Base-by-base conservation (phyloP, 2,888 invertebrate genomes). In the Chromoteleia sp. region DNA sequence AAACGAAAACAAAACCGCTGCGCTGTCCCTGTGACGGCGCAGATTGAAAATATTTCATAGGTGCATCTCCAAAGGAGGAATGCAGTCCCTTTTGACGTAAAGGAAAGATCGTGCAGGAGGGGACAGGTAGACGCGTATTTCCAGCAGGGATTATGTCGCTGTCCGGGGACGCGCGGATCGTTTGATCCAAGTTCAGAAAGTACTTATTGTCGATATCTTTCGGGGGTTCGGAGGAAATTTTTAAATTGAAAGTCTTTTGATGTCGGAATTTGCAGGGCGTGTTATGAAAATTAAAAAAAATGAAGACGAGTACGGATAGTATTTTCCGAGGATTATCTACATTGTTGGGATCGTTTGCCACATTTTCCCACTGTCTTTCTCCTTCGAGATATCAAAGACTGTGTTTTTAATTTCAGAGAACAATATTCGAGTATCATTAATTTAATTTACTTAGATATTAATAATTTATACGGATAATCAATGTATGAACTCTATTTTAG, bases 1-100 rank as follows among this genome's bases (percentile, higher is more conserved):
- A 50, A 41, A 58, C n/a, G 19, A 59, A 61, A 43, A 61, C 29
- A 58, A 71, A 52, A 52, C 39, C 7, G 36, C 29, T 15, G 58
- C 50, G 63, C 12, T 29, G 45, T 68, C 21, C 25, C 30, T 43
- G 43, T 41, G 30, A 39, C 21, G 2, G 21, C 5, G 12, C n/a
- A 59, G 25, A 76, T 76, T 76, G 75, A 68, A 76, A 76, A 76
- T 68, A 61, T 68, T 76, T 59, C 61, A 54, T 76, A 68, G 54
- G n/a, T 76, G 63, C 61, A 61, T 56, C 48, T 25, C 21, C 52
- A 68, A 76, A 68, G 76, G 7, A 33, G 61, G 76, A 68, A 76
- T 61, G 76, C 59, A 33, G 29, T 33, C 21, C 52, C 21, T n/a
- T 75, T 75, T 59, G 59, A 67, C n/a, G 36, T 61, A 39, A 63